Evolutionary conservation across 2,113 vertebrate genomes (phyloP), one percentile per base, ranked within the genome.

Genomic region (Ameiurus melas): DNA sequence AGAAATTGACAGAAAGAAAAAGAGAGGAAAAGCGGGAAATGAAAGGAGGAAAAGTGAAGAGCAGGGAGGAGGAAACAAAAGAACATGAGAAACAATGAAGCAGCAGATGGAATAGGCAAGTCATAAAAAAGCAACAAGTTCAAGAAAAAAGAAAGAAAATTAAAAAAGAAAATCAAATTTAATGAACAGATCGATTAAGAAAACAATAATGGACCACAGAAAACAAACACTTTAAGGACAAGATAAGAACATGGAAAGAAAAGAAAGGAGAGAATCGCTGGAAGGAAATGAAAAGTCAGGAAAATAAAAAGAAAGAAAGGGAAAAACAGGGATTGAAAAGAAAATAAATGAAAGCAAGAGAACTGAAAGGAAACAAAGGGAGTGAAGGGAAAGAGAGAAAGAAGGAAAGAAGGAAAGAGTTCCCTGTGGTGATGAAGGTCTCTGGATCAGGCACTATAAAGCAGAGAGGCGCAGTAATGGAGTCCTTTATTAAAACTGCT

Each of bases 401-500:
- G 47, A 53, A 51, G 17, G n/a, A 47, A 43, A 75, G 22, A 62
- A 86, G 39, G 10, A 16, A 33, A 71, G 66, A 33, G 66, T 20
- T 71, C 75, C 83, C 62, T 7, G 33, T 39, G 53, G 81, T 87
- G 86, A 80, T 83, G n/a, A 70, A 84, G 85, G 83, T 78, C 87
- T 85, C 64, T 77, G 83, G 78, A 86, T 83, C 87, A 84, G n/a
- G 93, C 94, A 92, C 94, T 75, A 87, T 53, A 90, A 60, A 70
- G 96, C 96, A 95, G 95, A 96, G 94, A 96, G 96, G 95, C 96
- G 95, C 97, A 96, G 96, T 97, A 97, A 97, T 96, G 95, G 96
- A 96, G 96, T 97, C 96, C 96, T 98, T 98, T 99, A 99, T 98
- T 98, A 99, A 98, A 99, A 98, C 97, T 98, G 97, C 97, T 99